These are phyloP conservation scores for Sebastes fasciatus DNA, from an alignment of 2,113 vertebrate species.

Conservation along the genomic window DNA sequence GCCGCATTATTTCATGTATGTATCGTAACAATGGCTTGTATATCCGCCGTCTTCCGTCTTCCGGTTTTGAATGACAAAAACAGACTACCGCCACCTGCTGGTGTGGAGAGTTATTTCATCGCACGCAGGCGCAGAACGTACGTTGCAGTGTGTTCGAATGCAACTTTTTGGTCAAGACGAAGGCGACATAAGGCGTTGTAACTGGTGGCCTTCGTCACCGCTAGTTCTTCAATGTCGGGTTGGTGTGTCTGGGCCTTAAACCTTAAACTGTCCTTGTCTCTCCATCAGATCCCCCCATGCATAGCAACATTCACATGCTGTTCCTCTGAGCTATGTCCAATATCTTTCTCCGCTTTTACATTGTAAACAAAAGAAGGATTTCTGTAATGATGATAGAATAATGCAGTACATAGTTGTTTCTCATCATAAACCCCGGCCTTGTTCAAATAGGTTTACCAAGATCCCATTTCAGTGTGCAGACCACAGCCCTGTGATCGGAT, in stretches of 20 bases:
- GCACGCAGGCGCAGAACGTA: no score
- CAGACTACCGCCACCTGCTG: no score
- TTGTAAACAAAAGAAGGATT: conserved; percentile 56
- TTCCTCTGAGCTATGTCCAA: conserved; percentile 24
- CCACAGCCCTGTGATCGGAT: conserved; percentile 66
- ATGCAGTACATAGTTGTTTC: conserved; percentile 24
- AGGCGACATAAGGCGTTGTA: no score
- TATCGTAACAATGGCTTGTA: no score
- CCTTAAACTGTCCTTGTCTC: conserved; percentile 15
- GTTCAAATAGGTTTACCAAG: conserved; percentile 51
- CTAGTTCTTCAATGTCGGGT: no score
- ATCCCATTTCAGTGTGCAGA: conserved; percentile 52
- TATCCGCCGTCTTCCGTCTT: no score
- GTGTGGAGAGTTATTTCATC: no score
- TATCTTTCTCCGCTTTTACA: conserved; percentile 39
- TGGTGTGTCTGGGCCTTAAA: neutral
- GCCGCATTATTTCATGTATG: no score
- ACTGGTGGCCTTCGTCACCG: no score
- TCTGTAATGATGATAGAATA: conserved; percentile 38
- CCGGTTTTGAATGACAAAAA: no score
- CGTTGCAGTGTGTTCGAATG: no score
- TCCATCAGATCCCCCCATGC: conserved; percentile 52
- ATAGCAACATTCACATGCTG: conserved; percentile 53
- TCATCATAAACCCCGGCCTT: conserved; percentile 53
- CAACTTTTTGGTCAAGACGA: no score